Conservation (phyloP, 2,113 vertebrate species). For the Synodontis membranacea region DNA sequence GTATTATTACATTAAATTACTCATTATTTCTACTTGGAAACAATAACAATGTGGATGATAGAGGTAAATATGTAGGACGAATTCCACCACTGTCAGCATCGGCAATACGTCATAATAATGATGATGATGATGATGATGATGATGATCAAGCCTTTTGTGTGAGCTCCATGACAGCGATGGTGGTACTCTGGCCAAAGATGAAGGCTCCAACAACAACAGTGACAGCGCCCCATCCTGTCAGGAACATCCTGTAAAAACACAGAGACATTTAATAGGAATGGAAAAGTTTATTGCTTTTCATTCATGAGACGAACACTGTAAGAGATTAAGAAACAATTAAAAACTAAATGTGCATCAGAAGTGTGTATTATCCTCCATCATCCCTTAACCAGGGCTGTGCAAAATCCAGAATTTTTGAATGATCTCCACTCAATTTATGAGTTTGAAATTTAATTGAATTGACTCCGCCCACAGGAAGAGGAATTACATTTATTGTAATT, state of each 20-base stretch:
- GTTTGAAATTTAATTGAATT: no score
- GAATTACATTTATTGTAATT: no score
- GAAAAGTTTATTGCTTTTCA: background rate
- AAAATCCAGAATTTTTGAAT: no score
- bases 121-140: background rate
- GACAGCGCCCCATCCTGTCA: constrained; percentile 77
- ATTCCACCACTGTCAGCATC: background rate
- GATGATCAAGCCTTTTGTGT: constrained; percentile 23
- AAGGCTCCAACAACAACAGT: constrained; percentile 70
- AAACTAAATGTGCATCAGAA: background rate
- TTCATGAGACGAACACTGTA: background rate
- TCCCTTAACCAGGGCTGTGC: no score
- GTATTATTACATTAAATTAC: background rate
- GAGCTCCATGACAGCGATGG: constrained; percentile 57
- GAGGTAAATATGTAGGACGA: background rate
- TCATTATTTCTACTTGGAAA: background rate
- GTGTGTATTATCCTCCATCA: background rate
- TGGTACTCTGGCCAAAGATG: constrained; percentile 74
- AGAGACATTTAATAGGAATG: background rate
- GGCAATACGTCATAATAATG: background rate
- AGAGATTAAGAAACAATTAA: background rate
- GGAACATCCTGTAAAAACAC: constrained; percentile 67
- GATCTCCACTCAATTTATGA: no score
- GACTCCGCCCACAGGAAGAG: no score
- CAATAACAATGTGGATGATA: background rate